Evolutionary conservation across 2,797 vertebrate genomes (phyloP).

Genomic region (Rhinophrynus dorsalis): DNA sequence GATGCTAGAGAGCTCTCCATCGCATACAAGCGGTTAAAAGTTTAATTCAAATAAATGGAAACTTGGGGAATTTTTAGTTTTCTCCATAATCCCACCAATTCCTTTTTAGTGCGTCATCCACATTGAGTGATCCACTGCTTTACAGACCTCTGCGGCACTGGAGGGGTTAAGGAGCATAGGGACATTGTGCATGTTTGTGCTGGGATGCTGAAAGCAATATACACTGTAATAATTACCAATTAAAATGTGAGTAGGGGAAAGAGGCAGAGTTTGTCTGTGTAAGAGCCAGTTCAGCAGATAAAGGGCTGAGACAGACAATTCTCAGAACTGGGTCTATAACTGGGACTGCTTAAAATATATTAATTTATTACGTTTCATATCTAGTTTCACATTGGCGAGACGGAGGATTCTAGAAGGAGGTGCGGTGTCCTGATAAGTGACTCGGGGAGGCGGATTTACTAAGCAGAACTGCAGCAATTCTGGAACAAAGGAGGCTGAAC

Average conservation of each 20-base stretch:
- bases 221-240: conserved; percentile 41
- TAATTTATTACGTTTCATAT: background rate
- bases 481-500: too few species aligned
- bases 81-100: too few species aligned
- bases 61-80: too few species aligned
- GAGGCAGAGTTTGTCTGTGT: background rate
- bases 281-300: conserved; percentile 31
- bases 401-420: background rate
- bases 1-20: too few species aligned
- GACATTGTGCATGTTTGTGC: background rate
- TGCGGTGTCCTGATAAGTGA: too few species aligned
- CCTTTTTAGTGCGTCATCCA: too few species aligned
- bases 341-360: background rate
- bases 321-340: background rate
- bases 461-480: too few species aligned
- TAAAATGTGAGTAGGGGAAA: conserved; percentile 15
- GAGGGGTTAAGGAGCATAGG: background rate
- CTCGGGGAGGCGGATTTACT: too few species aligned
- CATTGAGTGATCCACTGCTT: too few species aligned
- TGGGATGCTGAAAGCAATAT: background rate
- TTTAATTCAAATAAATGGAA: too few species aligned
- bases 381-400: background rate
- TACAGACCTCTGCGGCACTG: too few species aligned
- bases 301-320: conserved; percentile 22
- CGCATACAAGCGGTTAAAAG: too few species aligned